Conservation (phyloP, 2,113 vertebrate genomes). For the Arvicanthis niloticus region DNA sequence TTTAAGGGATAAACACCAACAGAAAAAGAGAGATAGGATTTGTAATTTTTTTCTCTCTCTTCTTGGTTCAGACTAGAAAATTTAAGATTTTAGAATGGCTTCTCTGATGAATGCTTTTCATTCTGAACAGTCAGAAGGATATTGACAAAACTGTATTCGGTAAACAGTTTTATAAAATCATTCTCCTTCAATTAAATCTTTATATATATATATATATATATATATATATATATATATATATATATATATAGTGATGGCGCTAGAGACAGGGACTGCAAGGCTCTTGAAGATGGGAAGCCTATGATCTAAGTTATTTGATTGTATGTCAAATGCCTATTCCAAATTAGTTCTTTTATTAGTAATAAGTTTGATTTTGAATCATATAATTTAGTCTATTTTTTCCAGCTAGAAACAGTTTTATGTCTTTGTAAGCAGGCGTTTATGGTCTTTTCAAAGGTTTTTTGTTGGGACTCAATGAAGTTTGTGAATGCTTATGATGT, state of each 20-base stretch:
- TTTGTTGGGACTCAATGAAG: slow-evolving; percentile 40
- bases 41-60: not conserved
- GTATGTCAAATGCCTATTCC: not conserved
- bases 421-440: slow-evolving; percentile 56
- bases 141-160: not conserved
- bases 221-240: no score
- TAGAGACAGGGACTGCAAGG: not conserved
- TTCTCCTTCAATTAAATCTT: not conserved
- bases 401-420: slow-evolving; percentile 46
- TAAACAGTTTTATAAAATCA: not conserved
- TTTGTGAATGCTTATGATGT: slow-evolving; percentile 35
- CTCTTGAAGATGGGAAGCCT: not conserved
- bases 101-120: not conserved
- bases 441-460: slow-evolving; percentile 15
- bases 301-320: slow-evolving; percentile 6
- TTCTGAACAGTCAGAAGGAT: slow-evolving; percentile 5
- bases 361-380: not conserved
- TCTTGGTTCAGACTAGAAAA: slow-evolving; percentile 25
- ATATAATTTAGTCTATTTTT: slow-evolving; percentile 28
- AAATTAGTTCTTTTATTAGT: slow-evolving; percentile 16
- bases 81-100: slow-evolving; percentile 18
- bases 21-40: not conserved
- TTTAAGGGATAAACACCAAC: not conserved
- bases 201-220: no score
- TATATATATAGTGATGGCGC: not conserved